Evolutionary conservation across 2,797 vertebrate species (phyloP).

Genomic region (Sciaenops ocellatus): DNA sequence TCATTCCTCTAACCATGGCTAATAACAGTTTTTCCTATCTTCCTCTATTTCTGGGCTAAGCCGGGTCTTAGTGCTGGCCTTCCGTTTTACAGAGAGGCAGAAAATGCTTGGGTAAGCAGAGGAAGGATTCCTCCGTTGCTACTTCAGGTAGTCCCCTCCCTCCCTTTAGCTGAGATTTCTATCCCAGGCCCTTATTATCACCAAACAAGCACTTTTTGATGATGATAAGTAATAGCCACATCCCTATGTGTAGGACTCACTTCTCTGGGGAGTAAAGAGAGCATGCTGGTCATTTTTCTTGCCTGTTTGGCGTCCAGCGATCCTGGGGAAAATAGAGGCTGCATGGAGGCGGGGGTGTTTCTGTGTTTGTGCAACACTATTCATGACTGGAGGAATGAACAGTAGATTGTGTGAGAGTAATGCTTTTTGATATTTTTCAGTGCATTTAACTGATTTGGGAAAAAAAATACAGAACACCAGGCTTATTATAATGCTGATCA

Average conservation of each 20-base stretch:
- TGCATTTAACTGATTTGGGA: conserved; percentile 29
- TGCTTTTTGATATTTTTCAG: conserved; percentile 51
- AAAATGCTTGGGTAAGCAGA: conserved; percentile 83
- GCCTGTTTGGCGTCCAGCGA: conserved; percentile 75
- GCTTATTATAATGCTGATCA: conserved; percentile 40
- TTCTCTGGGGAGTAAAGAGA: conserved; percentile 78
- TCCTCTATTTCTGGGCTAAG: conserved; percentile 78
- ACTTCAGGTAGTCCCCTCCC: conserved; percentile 81
- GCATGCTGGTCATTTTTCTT: conserved; percentile 81
- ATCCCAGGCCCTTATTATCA: conserved; percentile 84
- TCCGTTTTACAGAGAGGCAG: conserved; percentile 69
- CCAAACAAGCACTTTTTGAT: conserved; percentile 86
- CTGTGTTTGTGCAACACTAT: conserved; percentile 69
- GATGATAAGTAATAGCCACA: conserved; percentile 86
- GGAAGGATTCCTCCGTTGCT: conserved; percentile 80
- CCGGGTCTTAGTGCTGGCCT: conserved; percentile 77
- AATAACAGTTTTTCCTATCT: conserved; percentile 80
- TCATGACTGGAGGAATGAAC: conserved; percentile 42
- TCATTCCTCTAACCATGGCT: conserved; percentile 70
- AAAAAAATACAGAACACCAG: background rate
- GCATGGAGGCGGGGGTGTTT: conserved; percentile 44
- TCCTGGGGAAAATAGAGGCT: conserved; percentile 66
- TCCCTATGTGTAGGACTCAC: conserved; percentile 79
- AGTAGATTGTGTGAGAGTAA: conserved; percentile 48
- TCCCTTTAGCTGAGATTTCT: conserved; percentile 81